Evolutionary conservation across 2,113 vertebrate species (phyloP), one percentile per base, ranked within the genome.

Genomic region (Prinia subflava): DNA sequence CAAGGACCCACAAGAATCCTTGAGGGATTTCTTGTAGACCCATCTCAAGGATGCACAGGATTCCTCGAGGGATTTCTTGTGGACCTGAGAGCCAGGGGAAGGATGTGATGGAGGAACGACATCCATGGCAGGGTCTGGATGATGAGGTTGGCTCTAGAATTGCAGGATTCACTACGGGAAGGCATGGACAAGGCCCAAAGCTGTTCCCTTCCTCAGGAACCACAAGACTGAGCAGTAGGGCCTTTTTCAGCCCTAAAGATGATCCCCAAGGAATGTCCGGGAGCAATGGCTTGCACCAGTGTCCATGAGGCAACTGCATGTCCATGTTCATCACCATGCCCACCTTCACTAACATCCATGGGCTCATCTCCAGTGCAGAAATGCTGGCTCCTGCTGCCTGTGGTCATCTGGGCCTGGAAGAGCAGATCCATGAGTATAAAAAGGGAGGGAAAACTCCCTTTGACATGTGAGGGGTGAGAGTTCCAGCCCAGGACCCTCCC

Each of bases 181-280:
- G 60, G 49, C 33, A 57, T 0, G 0, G n/a, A 21, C 3, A 10
- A 21, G 44, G 47, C 18, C 52, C 63, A 49, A 35, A 55, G 10
- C 10, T 31, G 4, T 31, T 91, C 31, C 31, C 14, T 74, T 65
- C 41, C 35, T 31, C 12, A 31, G 30, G 18, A 37, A 62, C 4
- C 19, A 20, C 7, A 9, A 27, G n/a, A 60, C 37, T 4, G 2
- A n/a, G 30, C 23, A 47, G 24, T 18, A 42, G n/a, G 59, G 50
- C 50, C n/a, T n/a, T 74, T 56, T 30, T 13, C 28, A n/a, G 28
- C 4, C 82, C 31, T n/a, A 13, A 11, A 10, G n/a, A 11, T 30
- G 62, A 64, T 19, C 20, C 18, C 33, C 77, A 55, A 82, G 33
- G 57, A 28, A 42, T 6, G 6, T 33, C 37, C 15, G 4, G n/a